These are phyloP conservation scores for Psittacula derbiana DNA, from an alignment of 2,797 vertebrate species.

Conservation along the genomic window DNA sequence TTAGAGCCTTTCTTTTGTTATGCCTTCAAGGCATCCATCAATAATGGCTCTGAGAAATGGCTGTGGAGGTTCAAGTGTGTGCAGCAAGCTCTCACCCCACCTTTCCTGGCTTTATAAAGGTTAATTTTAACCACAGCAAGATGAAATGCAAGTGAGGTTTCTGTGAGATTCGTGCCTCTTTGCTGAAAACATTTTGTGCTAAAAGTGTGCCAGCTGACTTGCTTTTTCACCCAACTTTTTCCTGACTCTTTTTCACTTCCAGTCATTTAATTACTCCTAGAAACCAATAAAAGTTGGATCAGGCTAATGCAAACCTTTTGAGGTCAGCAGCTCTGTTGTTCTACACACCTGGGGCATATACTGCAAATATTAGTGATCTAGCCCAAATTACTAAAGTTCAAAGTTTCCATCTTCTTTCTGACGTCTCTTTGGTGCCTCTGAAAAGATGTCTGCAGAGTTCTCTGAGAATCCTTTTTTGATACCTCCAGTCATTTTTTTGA, in stretches of 20 bases:
- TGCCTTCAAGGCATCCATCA: constrained; percentile 41
- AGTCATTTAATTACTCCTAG: background rate
- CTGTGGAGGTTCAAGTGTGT: constrained; percentile 15
- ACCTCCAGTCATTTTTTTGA: constrained; percentile 8
- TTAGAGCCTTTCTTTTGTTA: constrained; percentile 26
- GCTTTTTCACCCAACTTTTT: constrained; percentile 17
- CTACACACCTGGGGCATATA: constrained; percentile 14
- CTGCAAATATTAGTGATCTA: constrained; percentile 21
- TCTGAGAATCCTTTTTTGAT: background rate
- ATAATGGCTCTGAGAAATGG: background rate
- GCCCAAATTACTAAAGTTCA: constrained; percentile 32
- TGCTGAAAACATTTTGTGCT: constrained; percentile 37
- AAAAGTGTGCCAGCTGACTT: constrained; percentile 17
- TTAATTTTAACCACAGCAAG: constrained; percentile 55
- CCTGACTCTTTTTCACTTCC: background rate
- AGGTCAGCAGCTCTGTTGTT: constrained; percentile 56
- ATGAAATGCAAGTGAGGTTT: background rate
- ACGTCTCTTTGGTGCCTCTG: constrained; percentile 56
- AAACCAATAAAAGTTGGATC: background rate
- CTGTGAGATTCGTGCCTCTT: constrained; percentile 52
- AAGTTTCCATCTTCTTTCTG: constrained; percentile 58
- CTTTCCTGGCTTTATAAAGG: constrained; percentile 1
- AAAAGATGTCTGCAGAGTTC: constrained; percentile 5
- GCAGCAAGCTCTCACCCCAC: background rate
- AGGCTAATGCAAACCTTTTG: constrained; percentile 20